Evolutionary conservation across 37 sponge, comb jelly and placozoan genomes (phyloP), one percentile per base, ranked within the genome.

Genomic region (Axinella damicornis): DNA sequence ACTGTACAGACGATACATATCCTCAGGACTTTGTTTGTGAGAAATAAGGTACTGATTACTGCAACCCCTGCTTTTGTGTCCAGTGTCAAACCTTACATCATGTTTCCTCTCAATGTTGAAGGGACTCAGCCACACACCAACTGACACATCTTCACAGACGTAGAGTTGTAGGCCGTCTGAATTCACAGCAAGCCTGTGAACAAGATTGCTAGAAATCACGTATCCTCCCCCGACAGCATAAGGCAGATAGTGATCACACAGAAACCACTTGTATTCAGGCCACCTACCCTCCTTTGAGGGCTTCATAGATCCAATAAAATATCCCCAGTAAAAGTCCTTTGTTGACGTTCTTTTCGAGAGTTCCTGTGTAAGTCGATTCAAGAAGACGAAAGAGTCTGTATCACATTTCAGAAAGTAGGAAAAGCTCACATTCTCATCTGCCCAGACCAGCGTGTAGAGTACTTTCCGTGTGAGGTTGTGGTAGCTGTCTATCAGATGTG

Each of bases 201-300:
- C 90, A 11, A 96, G 83, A 35, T 93, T 92, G 34, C 18, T 21
- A 0, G 87, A 85, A 0, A 96, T 65, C 0, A 96, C 59, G 59
- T 96, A 96, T 0, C 95, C 97, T 33, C 97, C 97, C 0, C 97
- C 97, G 13, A 90, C 80, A 11, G 97, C 97, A 81, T 94, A 93
- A 0, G 97, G 94, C 2, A 96, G 72, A 77, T 96, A 96, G 25
- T 71, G 57, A 65, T 96, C 94, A 61, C 97, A 91, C 18, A 96
- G 64, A 75, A 91, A 88, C 94, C 95, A 96, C 0, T 83, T 73
- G 2, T 71, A 65, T 62, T 96, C 97, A 14, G 16, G 60, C 92
- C 92, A 96, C 58, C 93, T 93, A 17, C 97, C 97, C 74, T 32
- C 68, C n/a, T n/a, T n/a, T n/a, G n/a, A n/a, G n/a, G n/a, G n/a